Conservation (phyloP, 2,888 invertebrate genomes). For the Latrodectus hesperus region DNA sequence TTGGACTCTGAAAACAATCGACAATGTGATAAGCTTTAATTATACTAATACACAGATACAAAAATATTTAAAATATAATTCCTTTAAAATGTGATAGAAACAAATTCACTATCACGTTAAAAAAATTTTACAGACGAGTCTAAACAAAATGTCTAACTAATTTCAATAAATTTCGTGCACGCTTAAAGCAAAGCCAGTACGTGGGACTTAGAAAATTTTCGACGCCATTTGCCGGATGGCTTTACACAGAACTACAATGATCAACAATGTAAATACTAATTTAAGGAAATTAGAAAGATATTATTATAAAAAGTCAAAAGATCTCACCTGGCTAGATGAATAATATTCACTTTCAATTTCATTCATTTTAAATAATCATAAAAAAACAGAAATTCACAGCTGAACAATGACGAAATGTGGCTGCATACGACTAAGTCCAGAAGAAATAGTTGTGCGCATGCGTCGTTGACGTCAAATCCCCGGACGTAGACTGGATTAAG, state of each 20-base stretch:
- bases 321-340: conserved; percentile 52
- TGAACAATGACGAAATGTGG: conserved; percentile 3
- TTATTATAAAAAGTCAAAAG: background rate
- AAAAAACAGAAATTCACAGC: conserved; percentile 14
- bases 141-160: background rate
- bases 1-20: conserved; percentile 64
- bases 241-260: conserved; percentile 1
- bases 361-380: conserved; percentile 33
- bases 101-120: background rate
- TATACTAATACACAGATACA: background rate
- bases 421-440: conserved; percentile 60
- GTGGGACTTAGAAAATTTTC: conserved; percentile 69
- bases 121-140: background rate
- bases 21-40: conserved; percentile 30
- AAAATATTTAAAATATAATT: background rate
- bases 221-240: conserved; percentile 66
- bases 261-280: background rate
- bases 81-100: background rate
- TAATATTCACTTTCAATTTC: conserved; percentile 49
- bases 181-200: conserved; percentile 12
- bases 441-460: conserved; percentile 44
- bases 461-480: conserved; percentile 55
- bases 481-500: conserved; percentile 65
- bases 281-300: background rate
- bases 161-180: background rate